Evolutionary conservation across 2,113 vertebrate species (phyloP).

Genomic region (Emydocephalus ijimae): DNA sequence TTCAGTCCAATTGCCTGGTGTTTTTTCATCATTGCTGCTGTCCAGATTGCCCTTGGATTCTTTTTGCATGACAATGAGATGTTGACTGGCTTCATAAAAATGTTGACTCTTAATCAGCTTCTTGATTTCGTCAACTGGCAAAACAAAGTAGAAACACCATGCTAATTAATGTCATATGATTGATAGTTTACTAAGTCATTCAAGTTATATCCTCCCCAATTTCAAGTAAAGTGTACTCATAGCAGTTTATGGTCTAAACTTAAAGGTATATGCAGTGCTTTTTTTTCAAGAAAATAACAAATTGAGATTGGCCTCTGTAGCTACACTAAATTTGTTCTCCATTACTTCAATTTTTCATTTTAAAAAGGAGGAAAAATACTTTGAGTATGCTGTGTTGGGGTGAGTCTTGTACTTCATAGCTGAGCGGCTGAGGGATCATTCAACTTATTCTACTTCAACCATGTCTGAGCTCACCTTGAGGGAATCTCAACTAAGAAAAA

Average conservation of each 20-base stretch:
- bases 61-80: slow-evolving; percentile 73
- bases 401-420: neutral
- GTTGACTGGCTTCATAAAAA: slow-evolving; percentile 50
- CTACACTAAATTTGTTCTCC: neutral
- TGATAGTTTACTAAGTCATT: neutral
- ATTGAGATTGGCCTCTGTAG: neutral
- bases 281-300: neutral
- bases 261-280: neutral
- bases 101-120: slow-evolving; percentile 52
- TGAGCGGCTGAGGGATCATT: neutral
- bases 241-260: neutral
- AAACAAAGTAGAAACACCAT: slow-evolving; percentile 33
- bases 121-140: slow-evolving; percentile 56
- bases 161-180: neutral
- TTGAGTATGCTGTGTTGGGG: neutral
- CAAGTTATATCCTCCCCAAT: neutral
- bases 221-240: neutral
- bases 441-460: neutral
- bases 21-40: slow-evolving; percentile 24
- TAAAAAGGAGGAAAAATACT: neutral
- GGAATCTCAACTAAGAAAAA: neutral
- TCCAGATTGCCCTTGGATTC: slow-evolving; percentile 46
- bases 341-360: neutral
- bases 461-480: neutral
- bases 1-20: slow-evolving; percentile 58